phyloP scores from a whole-genome alignment of 2,888 invertebrate species.

The Amphipoea lucens region DNA sequence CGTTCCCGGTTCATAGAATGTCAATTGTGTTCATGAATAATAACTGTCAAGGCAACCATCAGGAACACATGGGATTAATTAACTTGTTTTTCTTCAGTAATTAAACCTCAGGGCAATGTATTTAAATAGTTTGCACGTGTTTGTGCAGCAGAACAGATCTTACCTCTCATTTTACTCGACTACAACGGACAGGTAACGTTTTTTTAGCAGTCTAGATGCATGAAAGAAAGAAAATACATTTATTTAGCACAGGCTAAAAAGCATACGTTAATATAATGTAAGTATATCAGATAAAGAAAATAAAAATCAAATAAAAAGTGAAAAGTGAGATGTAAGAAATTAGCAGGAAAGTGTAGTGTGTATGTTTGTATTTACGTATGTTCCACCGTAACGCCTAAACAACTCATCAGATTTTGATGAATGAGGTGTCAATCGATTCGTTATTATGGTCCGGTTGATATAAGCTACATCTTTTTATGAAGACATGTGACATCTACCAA shows the following conservation, averaged over 20 bases:
- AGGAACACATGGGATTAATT: constrained; percentile 53
- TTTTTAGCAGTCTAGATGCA: background rate
- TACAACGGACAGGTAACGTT: no score
- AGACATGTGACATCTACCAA: no score
- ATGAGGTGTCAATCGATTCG: background rate
- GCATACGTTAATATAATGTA: no score
- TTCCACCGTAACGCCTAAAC: background rate
- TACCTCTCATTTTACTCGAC: background rate
- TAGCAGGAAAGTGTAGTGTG: no score
- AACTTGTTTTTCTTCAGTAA: constrained; percentile 65
- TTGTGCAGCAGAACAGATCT: background rate
- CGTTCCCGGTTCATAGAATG: constrained; percentile 29
- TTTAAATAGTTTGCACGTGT: constrained; percentile 34
- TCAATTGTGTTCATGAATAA: constrained; percentile 49
- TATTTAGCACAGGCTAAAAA: no score
- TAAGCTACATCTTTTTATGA: no score
- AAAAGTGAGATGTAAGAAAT: no score
- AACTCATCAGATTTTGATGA: background rate
- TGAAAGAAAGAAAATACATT: no score
- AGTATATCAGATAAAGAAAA: no score
- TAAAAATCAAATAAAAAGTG: no score
- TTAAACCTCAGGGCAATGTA: constrained; percentile 58
- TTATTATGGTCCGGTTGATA: background rate
- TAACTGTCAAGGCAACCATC: constrained; percentile 40
- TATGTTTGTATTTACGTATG: background rate